Evolutionary conservation across 1,140 invertebrate species (phyloP).

Genomic region (Sipha flava): DNA sequence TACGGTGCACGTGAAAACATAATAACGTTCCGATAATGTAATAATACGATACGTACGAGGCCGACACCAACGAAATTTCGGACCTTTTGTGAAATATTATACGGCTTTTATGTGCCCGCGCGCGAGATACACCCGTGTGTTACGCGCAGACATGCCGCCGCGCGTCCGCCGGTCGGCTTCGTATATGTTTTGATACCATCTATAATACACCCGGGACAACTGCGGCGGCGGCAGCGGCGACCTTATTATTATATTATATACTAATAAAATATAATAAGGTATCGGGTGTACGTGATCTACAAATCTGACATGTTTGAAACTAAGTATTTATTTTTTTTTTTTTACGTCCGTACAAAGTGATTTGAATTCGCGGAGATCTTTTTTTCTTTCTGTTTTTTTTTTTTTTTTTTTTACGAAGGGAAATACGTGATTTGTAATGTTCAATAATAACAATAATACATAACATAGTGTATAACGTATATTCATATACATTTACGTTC

Average conservation of each 20-base stretch:
- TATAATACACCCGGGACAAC: neutral
- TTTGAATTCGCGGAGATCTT: too few species aligned
- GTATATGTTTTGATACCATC: conserved; percentile 25
- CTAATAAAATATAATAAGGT: neutral
- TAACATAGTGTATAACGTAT: too few species aligned
- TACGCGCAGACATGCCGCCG: neutral
- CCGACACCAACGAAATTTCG: conserved; percentile 26
- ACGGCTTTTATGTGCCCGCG: conserved; percentile 8
- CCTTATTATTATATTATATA: conserved; percentile 3
- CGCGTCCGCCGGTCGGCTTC: neutral
- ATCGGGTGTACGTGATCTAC: neutral
- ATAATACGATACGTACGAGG: neutral
- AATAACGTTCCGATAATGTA: conserved; percentile 26
- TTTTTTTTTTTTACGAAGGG: too few species aligned
- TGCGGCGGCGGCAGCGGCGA: neutral
- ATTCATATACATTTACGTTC: too few species aligned
- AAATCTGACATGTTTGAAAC: neutral
- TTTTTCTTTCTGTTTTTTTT: too few species aligned
- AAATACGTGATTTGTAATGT: too few species aligned
- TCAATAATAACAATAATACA: too few species aligned
- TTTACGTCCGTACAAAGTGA: neutral
- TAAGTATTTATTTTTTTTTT: too few species aligned
- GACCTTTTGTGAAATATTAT: conserved; percentile 30
- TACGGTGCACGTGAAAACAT: neutral
- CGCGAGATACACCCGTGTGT: too few species aligned